Conservation (phyloP, 35 echinoderm and acorn worm species). For the Apostichopus californicus region DNA sequence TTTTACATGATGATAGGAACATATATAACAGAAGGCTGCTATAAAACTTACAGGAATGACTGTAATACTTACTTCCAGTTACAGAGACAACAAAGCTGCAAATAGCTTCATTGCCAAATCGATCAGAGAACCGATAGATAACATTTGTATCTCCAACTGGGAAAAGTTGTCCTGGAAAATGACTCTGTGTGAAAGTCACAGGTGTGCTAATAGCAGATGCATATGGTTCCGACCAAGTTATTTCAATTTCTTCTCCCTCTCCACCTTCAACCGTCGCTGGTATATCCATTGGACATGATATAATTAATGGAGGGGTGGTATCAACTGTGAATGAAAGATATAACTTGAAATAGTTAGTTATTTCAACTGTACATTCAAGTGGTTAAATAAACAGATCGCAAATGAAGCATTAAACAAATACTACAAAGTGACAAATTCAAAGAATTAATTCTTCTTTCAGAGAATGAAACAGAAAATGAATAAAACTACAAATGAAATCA, state of each 20-base stretch:
- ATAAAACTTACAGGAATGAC: no score
- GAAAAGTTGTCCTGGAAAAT: neutral
- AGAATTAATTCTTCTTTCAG: no score
- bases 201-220: neutral
- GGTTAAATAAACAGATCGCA: no score
- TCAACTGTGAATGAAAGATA: neutral
- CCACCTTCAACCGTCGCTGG: neutral
- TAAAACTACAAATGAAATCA: no score
- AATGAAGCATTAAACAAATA: no score
- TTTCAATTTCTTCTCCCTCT: neutral
- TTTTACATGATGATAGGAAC: no score
- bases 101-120: neutral
- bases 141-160: neutral
- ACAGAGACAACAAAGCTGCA: slow-evolving; percentile 2
- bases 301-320: neutral
- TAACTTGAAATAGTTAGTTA: neutral
- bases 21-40: no score
- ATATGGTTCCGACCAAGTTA: slow-evolving; percentile 2
- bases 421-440: no score
- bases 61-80: neutral
- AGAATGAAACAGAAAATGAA: no score
- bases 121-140: slow-evolving; percentile 9
- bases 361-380: no score
- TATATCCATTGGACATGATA: neutral
- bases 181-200: neutral